These are phyloP conservation scores for Doris montereyensis DNA, from an alignment of 2,888 invertebrate genomes.

Conservation along the genomic window DNA sequence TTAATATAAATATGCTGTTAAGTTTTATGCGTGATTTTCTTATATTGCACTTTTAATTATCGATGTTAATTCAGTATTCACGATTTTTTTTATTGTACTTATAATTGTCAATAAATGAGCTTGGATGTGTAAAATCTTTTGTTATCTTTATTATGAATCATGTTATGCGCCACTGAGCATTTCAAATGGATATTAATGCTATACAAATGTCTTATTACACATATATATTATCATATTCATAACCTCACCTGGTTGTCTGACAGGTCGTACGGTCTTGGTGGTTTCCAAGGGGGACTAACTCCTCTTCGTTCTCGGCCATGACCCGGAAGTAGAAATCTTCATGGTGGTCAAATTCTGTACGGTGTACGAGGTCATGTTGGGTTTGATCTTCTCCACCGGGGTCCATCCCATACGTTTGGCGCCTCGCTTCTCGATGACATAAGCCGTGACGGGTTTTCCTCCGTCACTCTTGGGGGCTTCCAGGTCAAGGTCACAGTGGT, in stretches of 20 bases:
- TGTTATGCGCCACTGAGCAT: no score
- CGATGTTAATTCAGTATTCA: no score
- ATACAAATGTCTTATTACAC: no score
- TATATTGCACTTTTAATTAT: no score
- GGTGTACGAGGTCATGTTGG: conserved; percentile 60
- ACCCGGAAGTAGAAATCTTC: conserved; percentile 74
- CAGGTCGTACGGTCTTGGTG: conserved; percentile 45
- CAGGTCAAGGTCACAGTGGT: conserved; percentile 68
- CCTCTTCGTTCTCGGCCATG: conserved; percentile 78
- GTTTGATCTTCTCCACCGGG: conserved; percentile 91
- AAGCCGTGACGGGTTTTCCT: conserved; percentile 79
- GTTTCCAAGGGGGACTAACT: conserved; percentile 52
- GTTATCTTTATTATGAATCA: no score
- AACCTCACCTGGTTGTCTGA: conserved; percentile 44
- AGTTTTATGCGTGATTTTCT: no score
- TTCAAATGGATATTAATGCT: no score
- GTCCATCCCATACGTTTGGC: conserved; percentile 76
- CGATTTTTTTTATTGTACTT: no score
- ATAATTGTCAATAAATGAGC: no score
- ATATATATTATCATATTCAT: no score
- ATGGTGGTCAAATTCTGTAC: conserved; percentile 64
- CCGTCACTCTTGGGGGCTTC: conserved; percentile 88
- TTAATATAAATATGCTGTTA: no score
- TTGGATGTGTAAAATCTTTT: no score
- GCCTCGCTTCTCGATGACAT: conserved; percentile 68